Base-by-base conservation (phyloP, 2,113 vertebrate genomes). In the Serinus canaria region DNA sequence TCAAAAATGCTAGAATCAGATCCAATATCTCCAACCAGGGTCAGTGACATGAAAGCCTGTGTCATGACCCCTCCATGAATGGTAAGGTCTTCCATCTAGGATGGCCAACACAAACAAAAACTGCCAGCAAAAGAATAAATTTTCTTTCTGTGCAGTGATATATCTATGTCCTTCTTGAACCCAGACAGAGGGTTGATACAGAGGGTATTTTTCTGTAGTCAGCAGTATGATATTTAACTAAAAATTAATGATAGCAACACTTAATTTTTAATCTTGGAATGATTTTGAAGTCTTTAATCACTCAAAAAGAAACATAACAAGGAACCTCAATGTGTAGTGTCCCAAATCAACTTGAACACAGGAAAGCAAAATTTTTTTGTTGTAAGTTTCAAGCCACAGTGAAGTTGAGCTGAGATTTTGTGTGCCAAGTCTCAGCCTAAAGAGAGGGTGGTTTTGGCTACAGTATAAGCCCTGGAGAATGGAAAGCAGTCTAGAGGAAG, bases 351-450 rank as follows among this genome's bases (percentile, higher is more conserved):
- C 7, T 4, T 72, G 86, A 90, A 72, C 16, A 64, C 9, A n/a
- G n/a, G 31, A 83, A 83, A 70, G 21, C 10, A 78, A 88, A 72
- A 5, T 53, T 83, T 68, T 83, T 81, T 43, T 70, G 17, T 4
- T 86, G 80, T n/a, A 80, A 86, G 50, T 93, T 93, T 92, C 83
- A 92, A 79, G 69, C 18, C 15, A 1, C 86, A 85, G 63, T 96
- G 76, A 93, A 97, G 95, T 96, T 98, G 95, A 96, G 83, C 79
- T 90, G 85, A 96, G 78, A 93, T 84, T 90, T 87, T 95, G 33
- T 8, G 6, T 97, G 94, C 97, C 97, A 97, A 96, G 75, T 96
- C 97, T 97, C 93, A 95, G 92, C 87, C 96, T 97, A 90, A 76
- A 96, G 85, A 83, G 92, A 96, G 5, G 5, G 6, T 35, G 59